These are phyloP conservation scores for Paramuricea clavata DNA, from an alignment of 92 coral and sea anemone species.

Conservation along the genomic window DNA sequence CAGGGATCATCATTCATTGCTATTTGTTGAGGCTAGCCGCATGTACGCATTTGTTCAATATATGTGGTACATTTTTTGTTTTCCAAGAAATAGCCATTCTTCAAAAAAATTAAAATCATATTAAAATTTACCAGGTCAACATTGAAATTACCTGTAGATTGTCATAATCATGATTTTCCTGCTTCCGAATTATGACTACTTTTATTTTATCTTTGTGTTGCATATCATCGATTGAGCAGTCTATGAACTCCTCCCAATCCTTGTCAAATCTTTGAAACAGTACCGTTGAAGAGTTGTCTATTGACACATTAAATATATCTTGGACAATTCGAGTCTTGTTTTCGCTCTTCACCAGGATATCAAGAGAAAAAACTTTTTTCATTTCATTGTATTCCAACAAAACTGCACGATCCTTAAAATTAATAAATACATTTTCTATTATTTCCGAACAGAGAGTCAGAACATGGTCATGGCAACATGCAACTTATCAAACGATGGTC, in stretches of 20 bases:
- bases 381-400: slow-evolving; percentile 6
- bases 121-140: too few relatives aligned
- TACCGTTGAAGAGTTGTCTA: neutral
- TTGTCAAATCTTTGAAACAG: neutral
- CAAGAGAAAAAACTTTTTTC: slow-evolving; percentile 10
- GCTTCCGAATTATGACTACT: neutral
- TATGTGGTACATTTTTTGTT: too few relatives aligned
- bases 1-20: too few relatives aligned
- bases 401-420: neutral
- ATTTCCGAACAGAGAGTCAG: neutral
- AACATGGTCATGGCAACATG: too few relatives aligned
- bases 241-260: neutral
- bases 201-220: neutral
- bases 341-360: neutral
- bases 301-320: neutral
- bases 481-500: too few relatives aligned
- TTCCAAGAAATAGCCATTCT: too few relatives aligned
- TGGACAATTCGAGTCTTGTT: neutral
- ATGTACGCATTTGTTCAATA: too few relatives aligned
- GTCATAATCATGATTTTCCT: slow-evolving; percentile 4
- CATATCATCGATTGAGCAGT: too few relatives aligned
- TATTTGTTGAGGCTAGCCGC: too few relatives aligned
- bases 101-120: too few relatives aligned
- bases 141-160: neutral
- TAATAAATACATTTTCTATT: neutral